Conservation (phyloP, 2,113 vertebrate genomes). For the Rissa tridactyla region DNA sequence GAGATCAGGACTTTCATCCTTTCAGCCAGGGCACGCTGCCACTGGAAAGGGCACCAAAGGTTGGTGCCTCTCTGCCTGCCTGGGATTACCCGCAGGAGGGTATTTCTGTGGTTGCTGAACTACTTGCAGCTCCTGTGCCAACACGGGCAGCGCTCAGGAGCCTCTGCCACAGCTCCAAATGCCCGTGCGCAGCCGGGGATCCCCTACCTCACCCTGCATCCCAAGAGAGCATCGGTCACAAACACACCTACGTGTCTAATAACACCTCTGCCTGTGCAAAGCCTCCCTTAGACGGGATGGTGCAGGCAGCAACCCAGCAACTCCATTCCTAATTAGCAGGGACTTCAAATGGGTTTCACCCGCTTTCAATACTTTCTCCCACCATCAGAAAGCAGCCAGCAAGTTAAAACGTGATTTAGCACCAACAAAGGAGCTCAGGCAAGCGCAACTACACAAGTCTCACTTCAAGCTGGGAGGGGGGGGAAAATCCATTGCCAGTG, state of each 20-base stretch:
- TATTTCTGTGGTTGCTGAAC: background rate
- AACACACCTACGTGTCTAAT: fast-evolving
- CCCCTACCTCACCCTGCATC: background rate
- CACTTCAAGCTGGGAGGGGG: background rate
- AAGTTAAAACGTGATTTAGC: background rate
- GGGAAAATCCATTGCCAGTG: background rate
- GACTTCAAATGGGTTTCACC: background rate
- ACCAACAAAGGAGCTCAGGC: background rate
- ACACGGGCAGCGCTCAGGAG: background rate
- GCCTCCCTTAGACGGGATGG: background rate
- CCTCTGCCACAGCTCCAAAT: background rate
- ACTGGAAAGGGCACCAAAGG: background rate
- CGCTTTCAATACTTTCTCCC: background rate
- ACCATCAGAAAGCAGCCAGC: background rate
- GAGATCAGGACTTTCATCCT: background rate
- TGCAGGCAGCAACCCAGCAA: background rate
- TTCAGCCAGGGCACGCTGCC: background rate
- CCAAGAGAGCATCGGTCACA: background rate
- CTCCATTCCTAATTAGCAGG: background rate
- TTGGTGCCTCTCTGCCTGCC: background rate
- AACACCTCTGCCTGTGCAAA: background rate
- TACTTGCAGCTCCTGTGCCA: background rate
- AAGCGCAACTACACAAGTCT: background rate
- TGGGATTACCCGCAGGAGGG: background rate
- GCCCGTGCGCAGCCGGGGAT: fast-evolving